These are phyloP conservation scores for Scatophagus argus DNA, from an alignment of 2,113 vertebrate species.

Conservation along the genomic window DNA sequence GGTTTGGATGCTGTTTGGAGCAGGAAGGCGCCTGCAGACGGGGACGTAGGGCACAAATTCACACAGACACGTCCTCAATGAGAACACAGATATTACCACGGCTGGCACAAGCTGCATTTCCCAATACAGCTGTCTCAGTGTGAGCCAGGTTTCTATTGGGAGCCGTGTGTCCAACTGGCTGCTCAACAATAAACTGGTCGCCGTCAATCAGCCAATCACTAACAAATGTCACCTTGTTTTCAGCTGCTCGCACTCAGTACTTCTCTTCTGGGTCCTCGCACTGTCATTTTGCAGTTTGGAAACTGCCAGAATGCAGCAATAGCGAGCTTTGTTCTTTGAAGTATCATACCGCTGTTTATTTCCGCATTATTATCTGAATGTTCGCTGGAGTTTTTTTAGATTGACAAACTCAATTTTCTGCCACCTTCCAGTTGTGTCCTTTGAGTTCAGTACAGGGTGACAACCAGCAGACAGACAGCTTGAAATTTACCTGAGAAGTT, in stretches of 20 bases:
- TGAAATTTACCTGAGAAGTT: not conserved
- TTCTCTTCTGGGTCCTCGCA: conserved; percentile 39
- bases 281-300: conserved; percentile 55
- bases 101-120: conserved; percentile 35
- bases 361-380: conserved; percentile 12
- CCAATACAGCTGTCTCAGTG: conserved; percentile 59
- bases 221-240: conserved; percentile 65
- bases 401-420: conserved; percentile 30
- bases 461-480: conserved; percentile 1
- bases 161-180: conserved; percentile 63
- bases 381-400: not conserved
- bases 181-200: conserved; percentile 59
- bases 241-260: conserved; percentile 50
- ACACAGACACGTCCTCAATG: conserved; percentile 34
- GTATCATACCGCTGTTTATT: conserved; percentile 25
- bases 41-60: conserved; percentile 35
- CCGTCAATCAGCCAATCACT: conserved; percentile 61
- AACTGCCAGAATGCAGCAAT: conserved; percentile 48
- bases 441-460: not conserved
- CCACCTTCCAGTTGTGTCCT: conserved; percentile 1
- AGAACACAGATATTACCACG: conserved; percentile 44
- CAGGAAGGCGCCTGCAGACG: conserved; percentile 42
- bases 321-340: conserved; percentile 59
- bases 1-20: conserved; percentile 22
- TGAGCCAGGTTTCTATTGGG: conserved; percentile 46